Base-by-base conservation (phyloP, 1,140 invertebrate species). In the Pentalonia nigronervosa region DNA sequence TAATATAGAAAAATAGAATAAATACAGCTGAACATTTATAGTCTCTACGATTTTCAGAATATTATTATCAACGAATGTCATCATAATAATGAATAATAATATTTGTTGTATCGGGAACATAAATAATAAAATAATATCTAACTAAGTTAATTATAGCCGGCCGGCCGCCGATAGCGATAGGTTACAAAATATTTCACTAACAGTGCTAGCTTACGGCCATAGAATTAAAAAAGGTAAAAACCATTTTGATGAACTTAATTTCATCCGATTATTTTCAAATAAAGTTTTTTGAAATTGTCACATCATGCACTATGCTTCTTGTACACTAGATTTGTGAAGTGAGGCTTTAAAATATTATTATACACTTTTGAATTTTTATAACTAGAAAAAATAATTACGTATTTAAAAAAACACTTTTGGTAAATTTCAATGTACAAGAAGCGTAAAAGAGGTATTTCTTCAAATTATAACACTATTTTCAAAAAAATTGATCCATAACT, bases 51-150 rank as follows among this genome's bases (percentile, higher is more conserved):
- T n/a, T n/a, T n/a, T n/a, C n/a, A n/a, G n/a, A n/a, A n/a, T n/a
- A n/a, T n/a, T n/a, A n/a, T n/a, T n/a, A n/a, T n/a, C n/a, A n/a
- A n/a, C n/a, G n/a, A n/a, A n/a, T n/a, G n/a, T n/a, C n/a, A n/a
- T n/a, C n/a, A n/a, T n/a, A n/a, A n/a, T n/a, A n/a, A n/a, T n/a
- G n/a, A n/a, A n/a, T n/a, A n/a, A n/a, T n/a, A n/a, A n/a, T n/a
- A n/a, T n/a, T n/a, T n/a, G n/a, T n/a, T n/a, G n/a, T n/a, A n/a
- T n/a, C n/a, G n/a, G 76, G 34, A 81, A 81, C 36, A 81, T 81
- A 81, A 76, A 81, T 81, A 81, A 81, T 81, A 81, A 36, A 36
- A 81, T 20, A 81, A 81, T 34, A n/a, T n/a, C n/a, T n/a, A 81
- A 81, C 76, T 34, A 17, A 81, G 76, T 36, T 81, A 81, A 36